These are phyloP conservation scores for Ophion slaviceki DNA, from an alignment of 2,888 invertebrate species.

Conservation along the genomic window DNA sequence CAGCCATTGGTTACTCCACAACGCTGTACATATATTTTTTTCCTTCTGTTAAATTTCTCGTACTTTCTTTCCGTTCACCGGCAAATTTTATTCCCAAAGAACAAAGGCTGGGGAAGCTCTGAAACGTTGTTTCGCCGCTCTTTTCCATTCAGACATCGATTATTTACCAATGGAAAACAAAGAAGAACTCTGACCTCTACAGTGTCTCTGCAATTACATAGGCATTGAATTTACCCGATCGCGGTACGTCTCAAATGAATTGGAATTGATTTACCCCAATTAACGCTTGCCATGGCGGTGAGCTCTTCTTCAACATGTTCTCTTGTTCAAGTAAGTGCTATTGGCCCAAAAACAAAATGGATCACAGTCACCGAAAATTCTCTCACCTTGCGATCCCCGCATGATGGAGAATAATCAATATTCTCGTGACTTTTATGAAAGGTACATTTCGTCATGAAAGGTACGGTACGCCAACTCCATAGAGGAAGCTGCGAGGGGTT, in stretches of 20 bases:
- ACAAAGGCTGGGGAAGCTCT: constrained; percentile 32
- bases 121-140: neutral
- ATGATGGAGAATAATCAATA: constrained; percentile 10
- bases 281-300: neutral
- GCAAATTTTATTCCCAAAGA: constrained; percentile 25
- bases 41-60: neutral
- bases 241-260: neutral
- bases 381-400: neutral
- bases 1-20: constrained; percentile 40
- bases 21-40: constrained; percentile 22
- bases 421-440: neutral
- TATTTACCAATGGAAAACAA: constrained; percentile 31
- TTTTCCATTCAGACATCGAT: constrained; percentile 9
- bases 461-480: neutral
- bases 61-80: neutral
- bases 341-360: too few species aligned
- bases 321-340: too few species aligned
- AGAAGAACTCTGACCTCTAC: neutral
- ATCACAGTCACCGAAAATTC: too few species aligned
- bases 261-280: constrained; percentile 4
- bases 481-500: neutral
- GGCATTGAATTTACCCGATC: neutral
- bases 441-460: neutral
- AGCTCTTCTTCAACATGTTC: too few species aligned
- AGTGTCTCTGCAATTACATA: neutral